These are phyloP conservation scores for Pseudochirops cupreus DNA, from an alignment of 2,797 vertebrate genomes.

Conservation along the genomic window DNA sequence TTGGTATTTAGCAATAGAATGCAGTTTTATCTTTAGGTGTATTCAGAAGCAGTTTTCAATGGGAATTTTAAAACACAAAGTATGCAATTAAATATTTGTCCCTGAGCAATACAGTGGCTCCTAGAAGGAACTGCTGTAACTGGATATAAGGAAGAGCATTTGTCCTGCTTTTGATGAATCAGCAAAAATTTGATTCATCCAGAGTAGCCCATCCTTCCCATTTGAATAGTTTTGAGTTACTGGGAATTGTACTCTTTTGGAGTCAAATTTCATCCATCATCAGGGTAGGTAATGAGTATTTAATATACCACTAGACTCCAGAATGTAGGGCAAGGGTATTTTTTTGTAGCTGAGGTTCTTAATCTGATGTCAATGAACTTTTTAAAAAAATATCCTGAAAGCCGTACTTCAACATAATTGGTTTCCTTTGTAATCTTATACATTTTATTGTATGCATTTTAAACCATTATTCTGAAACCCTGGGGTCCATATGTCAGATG, in stretches of 20 bases:
- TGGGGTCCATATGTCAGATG: background rate
- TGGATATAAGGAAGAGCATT: background rate
- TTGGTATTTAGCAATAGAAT: background rate
- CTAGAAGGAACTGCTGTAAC: background rate
- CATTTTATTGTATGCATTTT: background rate
- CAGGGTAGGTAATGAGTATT: background rate
- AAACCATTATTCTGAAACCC: background rate
- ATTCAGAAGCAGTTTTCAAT: background rate
- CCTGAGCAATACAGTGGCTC: background rate
- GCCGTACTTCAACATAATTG: background rate
- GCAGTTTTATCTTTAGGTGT: background rate
- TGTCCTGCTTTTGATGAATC: background rate
- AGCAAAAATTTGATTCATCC: background rate
- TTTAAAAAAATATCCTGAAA: background rate
- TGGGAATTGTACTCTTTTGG: background rate
- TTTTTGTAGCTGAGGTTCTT: background rate
- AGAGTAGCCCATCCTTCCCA: background rate
- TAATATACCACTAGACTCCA: too few relatives aligned
- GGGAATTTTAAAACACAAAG: background rate
- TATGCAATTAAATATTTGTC: background rate
- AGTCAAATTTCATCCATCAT: background rate
- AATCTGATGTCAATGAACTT: background rate
- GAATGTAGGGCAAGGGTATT: background rate
- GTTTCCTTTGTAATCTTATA: background rate
- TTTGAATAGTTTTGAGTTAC: too few relatives aligned